Conservation (phyloP, 2,113 vertebrate genomes). For the Lethenteron camtschaticum region DNA sequence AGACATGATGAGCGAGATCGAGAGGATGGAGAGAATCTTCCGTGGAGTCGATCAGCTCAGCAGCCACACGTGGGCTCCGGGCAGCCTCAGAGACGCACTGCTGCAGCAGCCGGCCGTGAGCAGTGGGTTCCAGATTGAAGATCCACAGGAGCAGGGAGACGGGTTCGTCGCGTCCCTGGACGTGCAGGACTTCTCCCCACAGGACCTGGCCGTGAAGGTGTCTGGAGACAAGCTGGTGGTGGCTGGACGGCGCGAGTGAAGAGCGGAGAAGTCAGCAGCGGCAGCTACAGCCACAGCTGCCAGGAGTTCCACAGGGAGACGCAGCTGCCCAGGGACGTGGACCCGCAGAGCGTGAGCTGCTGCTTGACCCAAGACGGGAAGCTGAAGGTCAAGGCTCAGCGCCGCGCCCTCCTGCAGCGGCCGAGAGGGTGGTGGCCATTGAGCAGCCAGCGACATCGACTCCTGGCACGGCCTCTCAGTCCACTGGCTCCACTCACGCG, state of each 20-base stretch:
- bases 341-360: conserved; percentile 2
- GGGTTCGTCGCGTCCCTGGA: background rate
- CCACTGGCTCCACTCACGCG: too few relatives aligned
- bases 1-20: too few relatives aligned
- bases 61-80: too few relatives aligned
- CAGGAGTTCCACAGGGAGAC: background rate
- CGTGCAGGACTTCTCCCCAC: background rate
- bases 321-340: conserved; percentile 1
- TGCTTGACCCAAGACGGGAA: background rate
- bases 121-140: too few relatives aligned
- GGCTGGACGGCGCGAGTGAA: background rate
- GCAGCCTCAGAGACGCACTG: too few relatives aligned
- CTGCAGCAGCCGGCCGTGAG: too few relatives aligned
- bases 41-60: too few relatives aligned
- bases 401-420: background rate
- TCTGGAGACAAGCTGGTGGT: background rate
- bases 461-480: too few relatives aligned
- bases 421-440: background rate
- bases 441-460: background rate
- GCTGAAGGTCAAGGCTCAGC: background rate
- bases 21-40: too few relatives aligned
- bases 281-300: background rate
- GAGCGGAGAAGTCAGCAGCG: background rate
- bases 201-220: background rate
- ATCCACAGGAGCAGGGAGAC: too few relatives aligned